Base-by-base conservation (phyloP, 53 echinoderm and acorn worm species). In the Holothuria scabra region DNA sequence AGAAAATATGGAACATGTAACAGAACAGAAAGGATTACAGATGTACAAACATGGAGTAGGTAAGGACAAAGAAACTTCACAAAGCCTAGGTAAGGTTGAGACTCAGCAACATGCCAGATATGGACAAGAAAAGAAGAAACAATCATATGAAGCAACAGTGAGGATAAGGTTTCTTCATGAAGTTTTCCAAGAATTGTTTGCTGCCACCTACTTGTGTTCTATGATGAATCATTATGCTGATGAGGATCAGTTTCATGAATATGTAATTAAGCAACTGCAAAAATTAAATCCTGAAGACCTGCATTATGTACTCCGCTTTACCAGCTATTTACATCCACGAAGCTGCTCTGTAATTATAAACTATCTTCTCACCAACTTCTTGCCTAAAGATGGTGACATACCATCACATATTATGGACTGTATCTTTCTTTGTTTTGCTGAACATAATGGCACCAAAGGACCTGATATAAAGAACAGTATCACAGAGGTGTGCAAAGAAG, bases 401-500 rank as follows among this genome's bases (percentile, higher is more conserved):
- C 37, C 37, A 71, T 41, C 41, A 46, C 35, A 71, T 46, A 26
- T 71, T 24, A 24, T 72, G 44, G 26, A 72, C 72, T 72, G 72
- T 44, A 72, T 72, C 48, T 72, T 11, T 12, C 48, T 72, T 72
- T 72, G 72, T 16, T 72, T 72, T 72, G 10, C 22, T 72, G 72
- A 72, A 23, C 14, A n/a, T n/a, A 13, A 72, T 49, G 10, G n/a
- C 16, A 24, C 28, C 1, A n/a, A 22, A 11, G 13, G 46, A 46
- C 10, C 44, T 24, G 11, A 46, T n/a, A 72, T 10, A 21, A 44
- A 46, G 46, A 44, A 72, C 12, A 13, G 37, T 21, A 48, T 72
- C 19, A 8, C 22, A 48, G 46, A 72, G 25, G 72, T 72, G 12
- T 72, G 72, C 48, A 5, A 72, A 46, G 22, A 71, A 6, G n/a